phyloP scores from a whole-genome alignment of 1,140 invertebrate species.

The Cherax destructor region DNA sequence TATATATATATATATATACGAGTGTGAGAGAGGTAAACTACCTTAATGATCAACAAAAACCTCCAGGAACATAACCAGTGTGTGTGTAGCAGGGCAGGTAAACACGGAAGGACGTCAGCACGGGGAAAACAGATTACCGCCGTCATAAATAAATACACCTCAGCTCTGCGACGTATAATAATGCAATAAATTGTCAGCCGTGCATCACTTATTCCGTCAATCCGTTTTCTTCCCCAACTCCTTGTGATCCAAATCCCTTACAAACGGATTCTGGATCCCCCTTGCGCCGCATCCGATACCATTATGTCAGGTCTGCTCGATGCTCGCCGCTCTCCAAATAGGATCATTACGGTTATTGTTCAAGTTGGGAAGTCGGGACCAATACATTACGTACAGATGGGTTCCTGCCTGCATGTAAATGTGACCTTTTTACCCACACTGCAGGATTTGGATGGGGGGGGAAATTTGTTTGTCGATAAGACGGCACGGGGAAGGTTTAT shows the following conservation, averaged over 20 bases:
- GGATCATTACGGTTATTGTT: slow-evolving; percentile 69
- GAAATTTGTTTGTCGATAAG: slow-evolving; percentile 69
- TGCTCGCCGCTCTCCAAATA: slow-evolving; percentile 65
- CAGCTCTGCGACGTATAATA: slow-evolving; percentile 43
- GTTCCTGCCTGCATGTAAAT: slow-evolving; percentile 68
- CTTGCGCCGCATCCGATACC: slow-evolving; percentile 54
- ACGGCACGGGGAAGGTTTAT: slow-evolving; percentile 59
- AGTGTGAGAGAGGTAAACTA: no score
- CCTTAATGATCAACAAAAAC: no score
- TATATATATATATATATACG: no score
- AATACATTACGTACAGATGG: slow-evolving; percentile 66
- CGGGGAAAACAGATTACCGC: slow-evolving; percentile 17
- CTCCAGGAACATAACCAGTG: no score
- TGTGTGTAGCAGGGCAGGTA: no score
- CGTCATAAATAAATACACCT: slow-evolving; percentile 48
- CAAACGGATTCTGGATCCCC: slow-evolving; percentile 62
- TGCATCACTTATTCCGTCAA: slow-evolving; percentile 64
- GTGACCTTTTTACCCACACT: slow-evolving; percentile 67
- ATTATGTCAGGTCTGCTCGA: slow-evolving; percentile 65
- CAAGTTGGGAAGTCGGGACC: slow-evolving; percentile 67
- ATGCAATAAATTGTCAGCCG: slow-evolving; percentile 57
- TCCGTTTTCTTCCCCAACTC: slow-evolving; percentile 60
- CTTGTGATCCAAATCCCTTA: slow-evolving; percentile 62
- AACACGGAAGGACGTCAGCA: background rate
- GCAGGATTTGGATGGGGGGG: slow-evolving; percentile 66